Percentiles rank a stretch among this genome's conserved stretches.
Evolutionary conservation across 2,888 invertebrate species (phyloP).

Genomic region (Harpalus rubripes): DNA sequence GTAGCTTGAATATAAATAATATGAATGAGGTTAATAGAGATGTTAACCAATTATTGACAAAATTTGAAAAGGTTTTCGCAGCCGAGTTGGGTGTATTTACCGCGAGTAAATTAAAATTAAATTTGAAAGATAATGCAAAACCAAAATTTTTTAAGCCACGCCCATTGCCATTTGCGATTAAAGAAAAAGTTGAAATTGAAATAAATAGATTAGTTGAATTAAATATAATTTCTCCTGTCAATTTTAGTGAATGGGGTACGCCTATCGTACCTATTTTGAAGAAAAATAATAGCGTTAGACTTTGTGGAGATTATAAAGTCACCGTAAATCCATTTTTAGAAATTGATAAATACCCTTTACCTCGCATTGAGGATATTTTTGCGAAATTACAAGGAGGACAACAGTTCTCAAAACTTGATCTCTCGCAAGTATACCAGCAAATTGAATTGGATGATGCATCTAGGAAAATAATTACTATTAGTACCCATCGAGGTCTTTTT

Average conservation of each 20-base stretch:
- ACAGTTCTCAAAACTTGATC: slow-evolving; percentile 69
- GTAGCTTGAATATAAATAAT: neutral
- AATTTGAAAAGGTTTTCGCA: slow-evolving; percentile 4
- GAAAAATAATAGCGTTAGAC: slow-evolving; percentile 68
- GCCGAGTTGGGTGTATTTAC: slow-evolving; percentile 1
- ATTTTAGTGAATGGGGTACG: slow-evolving; percentile 4
- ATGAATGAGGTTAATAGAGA: neutral
- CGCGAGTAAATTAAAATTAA: neutral
- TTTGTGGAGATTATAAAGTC: slow-evolving; percentile 68
- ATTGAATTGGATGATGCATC: slow-evolving; percentile 54
- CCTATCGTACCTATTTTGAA: slow-evolving; percentile 1
- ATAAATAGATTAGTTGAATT: slow-evolving; percentile 69
- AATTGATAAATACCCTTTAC: slow-evolving; percentile 69
- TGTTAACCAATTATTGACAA: slow-evolving; percentile 5
- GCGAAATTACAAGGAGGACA: slow-evolving; percentile 66
- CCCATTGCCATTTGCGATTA: slow-evolving; percentile 70
- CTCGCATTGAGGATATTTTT: slow-evolving; percentile 67
- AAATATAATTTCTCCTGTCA: slow-evolving; percentile 56
- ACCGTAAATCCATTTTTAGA: slow-evolving; percentile 71
- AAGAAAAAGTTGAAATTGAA: slow-evolving; percentile 66
- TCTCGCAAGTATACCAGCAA: slow-evolving; percentile 63
- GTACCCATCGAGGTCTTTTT: slow-evolving; percentile 69
- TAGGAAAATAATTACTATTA: slow-evolving; percentile 69
- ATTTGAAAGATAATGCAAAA: slow-evolving; percentile 1
- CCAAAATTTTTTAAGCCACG: slow-evolving; percentile 69